Percentiles rank a stretch among this genome's conserved stretches.
Conservation (phyloP, 2,888 invertebrate genomes). For the Brenthis daphne region DNA sequence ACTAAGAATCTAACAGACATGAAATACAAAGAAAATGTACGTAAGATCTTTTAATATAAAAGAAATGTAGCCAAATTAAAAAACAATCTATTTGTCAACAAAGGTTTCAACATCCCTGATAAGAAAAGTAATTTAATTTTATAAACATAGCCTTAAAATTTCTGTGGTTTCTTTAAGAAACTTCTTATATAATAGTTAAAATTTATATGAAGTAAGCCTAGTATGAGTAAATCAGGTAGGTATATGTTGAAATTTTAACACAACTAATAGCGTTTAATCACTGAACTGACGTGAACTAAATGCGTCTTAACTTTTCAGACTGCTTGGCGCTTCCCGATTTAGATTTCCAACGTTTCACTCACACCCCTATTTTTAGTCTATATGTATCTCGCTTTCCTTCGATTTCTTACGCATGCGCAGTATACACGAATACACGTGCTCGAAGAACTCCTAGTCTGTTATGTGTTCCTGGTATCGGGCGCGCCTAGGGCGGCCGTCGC, state of each 20-base stretch:
- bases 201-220: too few species aligned
- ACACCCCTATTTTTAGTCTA: conserved; percentile 64
- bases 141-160: too few species aligned
- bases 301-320: conserved; percentile 68
- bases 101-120: too few species aligned
- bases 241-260: conserved; percentile 11
- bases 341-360: conserved; percentile 57
- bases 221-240: neutral
- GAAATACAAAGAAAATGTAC: too few species aligned
- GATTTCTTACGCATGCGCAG: conserved; percentile 64
- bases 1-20: too few species aligned
- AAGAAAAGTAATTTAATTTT: too few species aligned
- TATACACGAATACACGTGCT: conserved; percentile 71
- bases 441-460: conserved; percentile 52
- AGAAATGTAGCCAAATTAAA: too few species aligned
- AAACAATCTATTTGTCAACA: too few species aligned
- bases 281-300: conserved; percentile 38
- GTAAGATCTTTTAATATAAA: too few species aligned
- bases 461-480: conserved; percentile 77
- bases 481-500: conserved; percentile 79
- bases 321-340: conserved; percentile 78
- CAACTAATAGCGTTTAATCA: neutral
- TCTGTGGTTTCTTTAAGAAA: too few species aligned
- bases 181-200: too few species aligned
- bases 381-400: conserved; percentile 61